Evolutionary conservation across 1,140 invertebrate genomes (phyloP), one percentile per base, ranked within the genome.

Genomic region (Drosophila busckii): DNA sequence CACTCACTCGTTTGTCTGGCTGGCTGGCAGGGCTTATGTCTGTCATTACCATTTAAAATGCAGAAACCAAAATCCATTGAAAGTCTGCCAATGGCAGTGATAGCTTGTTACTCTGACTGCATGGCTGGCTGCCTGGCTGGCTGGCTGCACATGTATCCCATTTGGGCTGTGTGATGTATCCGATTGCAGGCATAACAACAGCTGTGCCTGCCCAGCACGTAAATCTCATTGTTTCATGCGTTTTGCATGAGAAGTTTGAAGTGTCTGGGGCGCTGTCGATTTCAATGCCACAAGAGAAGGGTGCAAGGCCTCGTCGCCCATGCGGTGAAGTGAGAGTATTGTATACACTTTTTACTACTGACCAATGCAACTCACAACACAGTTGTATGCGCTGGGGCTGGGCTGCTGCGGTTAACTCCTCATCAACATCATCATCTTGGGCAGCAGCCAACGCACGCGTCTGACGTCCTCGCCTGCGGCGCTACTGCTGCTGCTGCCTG

Each of bases 211-310:
- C n/a, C n/a, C 64, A 78, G 67, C 73, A 78, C 73, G 67, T 78
- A 78, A 78, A 64, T 78, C 73, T 76, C 67, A 78, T 78, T 78
- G 71, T 78, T 78, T 78, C 62, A 70, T 70, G 66, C 56, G 71
- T 76, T 76, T 76, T 76, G 71, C 71, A 78, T 75, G 70, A 61
- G 70, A 38, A 52, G 54, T 65, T 76, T 59, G 46, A 54, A 76
- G 61, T 70, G 60, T 66, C 70, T 59, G 41, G 16, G 61, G 20
- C 29, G 48, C 49, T 58, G 76, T 80, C 71, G 71, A 78, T 71
- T 71, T 78, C 73, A 78, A 78, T 70, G 53, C 58, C 63, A 70
- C 10, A 40, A n/a, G n/a, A n/a, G n/a, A n/a, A n/a, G n/a, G n/a
- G n/a, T n/a, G n/a, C n/a, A n/a, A n/a, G 20, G 20, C 17, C 17